Conservation (phyloP, 2,888 invertebrate genomes). For the Leucoptera coffeella region DNA sequence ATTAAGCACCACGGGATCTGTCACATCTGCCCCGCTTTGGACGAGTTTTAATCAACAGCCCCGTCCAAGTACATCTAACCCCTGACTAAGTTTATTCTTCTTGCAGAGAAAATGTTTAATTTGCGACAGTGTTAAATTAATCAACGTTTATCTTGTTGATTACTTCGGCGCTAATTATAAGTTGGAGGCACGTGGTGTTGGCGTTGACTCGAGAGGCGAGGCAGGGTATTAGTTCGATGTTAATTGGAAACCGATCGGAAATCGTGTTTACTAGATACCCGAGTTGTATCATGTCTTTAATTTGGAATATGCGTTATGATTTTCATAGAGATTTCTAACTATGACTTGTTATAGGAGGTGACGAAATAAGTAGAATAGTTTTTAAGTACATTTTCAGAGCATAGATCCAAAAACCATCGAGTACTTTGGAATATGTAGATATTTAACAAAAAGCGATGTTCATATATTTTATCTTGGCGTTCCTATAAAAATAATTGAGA, state of each 20-base stretch:
- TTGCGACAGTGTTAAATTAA: conserved; percentile 43
- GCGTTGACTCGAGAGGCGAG: conserved; percentile 30
- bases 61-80: conserved; percentile 2
- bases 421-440: no score
- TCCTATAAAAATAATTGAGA: no score
- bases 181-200: conserved; percentile 25
- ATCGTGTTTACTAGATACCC: no score
- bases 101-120: conserved; percentile 27
- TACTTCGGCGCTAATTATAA: conserved; percentile 40
- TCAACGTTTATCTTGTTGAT: conserved; percentile 46
- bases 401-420: no score
- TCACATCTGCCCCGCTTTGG: background rate
- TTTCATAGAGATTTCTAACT: background rate
- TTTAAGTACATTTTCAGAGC: no score
- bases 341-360: no score
- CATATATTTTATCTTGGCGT: no score
- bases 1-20: no score
- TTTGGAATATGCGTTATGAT: background rate
- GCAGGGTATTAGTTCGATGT: conserved; percentile 1
- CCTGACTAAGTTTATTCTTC: conserved; percentile 20
- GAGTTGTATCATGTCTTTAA: no score
- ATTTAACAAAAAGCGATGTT: no score
- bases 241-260: no score
- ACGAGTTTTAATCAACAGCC: conserved; percentile 3
- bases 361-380: no score